Evolutionary conservation across 1,140 invertebrate genomes (phyloP).

Genomic region (Tachypleus tridentatus): DNA sequence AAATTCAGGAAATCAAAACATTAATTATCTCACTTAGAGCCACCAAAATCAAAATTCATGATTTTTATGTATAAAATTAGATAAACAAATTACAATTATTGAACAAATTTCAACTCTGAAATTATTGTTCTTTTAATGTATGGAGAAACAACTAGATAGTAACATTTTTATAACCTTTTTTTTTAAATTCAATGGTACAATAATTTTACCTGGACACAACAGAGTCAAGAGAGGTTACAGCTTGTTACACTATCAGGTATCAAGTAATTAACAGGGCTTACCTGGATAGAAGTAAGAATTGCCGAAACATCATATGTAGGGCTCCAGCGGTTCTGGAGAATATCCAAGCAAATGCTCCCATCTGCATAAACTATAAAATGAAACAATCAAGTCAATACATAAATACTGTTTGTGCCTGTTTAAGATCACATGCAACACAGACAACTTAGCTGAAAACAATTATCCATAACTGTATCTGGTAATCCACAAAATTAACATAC

Average conservation of each 20-base stretch:
- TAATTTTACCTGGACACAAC: too few species aligned
- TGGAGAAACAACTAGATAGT: neutral
- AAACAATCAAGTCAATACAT: constrained; percentile 2
- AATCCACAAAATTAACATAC: too few species aligned
- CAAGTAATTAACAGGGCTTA: constrained; percentile 17
- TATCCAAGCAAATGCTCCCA: constrained; percentile 98
- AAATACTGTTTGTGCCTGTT: neutral
- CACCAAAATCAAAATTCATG: too few species aligned
- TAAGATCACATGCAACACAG: too few species aligned
- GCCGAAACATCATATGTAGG: constrained; percentile 99
- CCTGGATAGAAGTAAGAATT: constrained; percentile 80
- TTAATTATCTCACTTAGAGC: too few species aligned
- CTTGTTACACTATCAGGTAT: too few species aligned
- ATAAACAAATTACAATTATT: neutral
- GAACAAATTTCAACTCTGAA: neutral
- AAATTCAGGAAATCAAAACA: too few species aligned
- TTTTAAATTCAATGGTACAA: neutral
- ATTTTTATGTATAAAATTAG: too few species aligned
- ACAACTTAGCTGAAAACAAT: too few species aligned
- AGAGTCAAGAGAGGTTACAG: too few species aligned
- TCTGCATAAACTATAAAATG: constrained; percentile 75
- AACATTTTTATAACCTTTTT: neutral
- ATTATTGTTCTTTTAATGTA: constrained; percentile 1
- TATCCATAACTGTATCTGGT: too few species aligned
- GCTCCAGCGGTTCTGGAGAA: constrained; percentile 98